Percentiles rank a stretch among this genome's conserved stretches.
These are phyloP conservation scores for Leptopilina myrica DNA, from an alignment of 2,888 invertebrate genomes.

Conservation along the genomic window DNA sequence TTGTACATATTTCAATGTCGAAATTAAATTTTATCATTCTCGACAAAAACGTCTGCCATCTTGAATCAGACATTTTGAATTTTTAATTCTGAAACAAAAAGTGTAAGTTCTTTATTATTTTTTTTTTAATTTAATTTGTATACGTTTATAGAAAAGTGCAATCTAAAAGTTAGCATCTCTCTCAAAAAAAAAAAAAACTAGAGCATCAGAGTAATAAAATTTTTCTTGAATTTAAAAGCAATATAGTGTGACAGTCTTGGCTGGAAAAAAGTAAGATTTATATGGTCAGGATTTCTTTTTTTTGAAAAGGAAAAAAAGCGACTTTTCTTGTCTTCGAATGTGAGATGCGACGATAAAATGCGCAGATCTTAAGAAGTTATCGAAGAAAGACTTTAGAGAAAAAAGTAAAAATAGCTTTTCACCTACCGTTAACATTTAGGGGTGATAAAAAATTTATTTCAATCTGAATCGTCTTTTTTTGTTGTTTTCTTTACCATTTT, in stretches of 20 bases:
- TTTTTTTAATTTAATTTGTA: background rate
- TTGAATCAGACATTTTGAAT: too few species aligned
- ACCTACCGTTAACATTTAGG: background rate
- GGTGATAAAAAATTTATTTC: background rate
- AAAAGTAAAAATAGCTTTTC: background rate
- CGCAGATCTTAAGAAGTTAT: constrained; percentile 14
- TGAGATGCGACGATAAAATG: background rate
- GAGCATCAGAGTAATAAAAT: constrained; percentile 51
- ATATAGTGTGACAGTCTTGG: constrained; percentile 44
- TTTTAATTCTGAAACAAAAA: too few species aligned
- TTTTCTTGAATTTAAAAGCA: constrained; percentile 52
- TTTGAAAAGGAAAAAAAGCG: background rate
- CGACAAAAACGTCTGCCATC: too few species aligned
- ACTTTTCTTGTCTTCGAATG: constrained; percentile 12
- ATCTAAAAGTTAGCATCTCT: too few species aligned
- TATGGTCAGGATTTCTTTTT: background rate
- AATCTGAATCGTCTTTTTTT: background rate
- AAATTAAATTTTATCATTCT: too few species aligned
- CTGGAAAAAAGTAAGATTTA: constrained; percentile 41
- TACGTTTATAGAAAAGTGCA: constrained; percentile 24
- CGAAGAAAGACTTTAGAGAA: background rate
- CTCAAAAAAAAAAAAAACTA: constrained; percentile 14
- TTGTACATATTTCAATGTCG: constrained; percentile 58
- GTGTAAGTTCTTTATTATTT: too few species aligned
- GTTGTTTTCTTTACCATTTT: too few species aligned